A percentile compares a stretch with the other conserved stretches of the same genome.
These are phyloP conservation scores for Belonocnema kinseyi DNA, from an alignment of 1,140 invertebrate genomes.

Conservation along the genomic window DNA sequence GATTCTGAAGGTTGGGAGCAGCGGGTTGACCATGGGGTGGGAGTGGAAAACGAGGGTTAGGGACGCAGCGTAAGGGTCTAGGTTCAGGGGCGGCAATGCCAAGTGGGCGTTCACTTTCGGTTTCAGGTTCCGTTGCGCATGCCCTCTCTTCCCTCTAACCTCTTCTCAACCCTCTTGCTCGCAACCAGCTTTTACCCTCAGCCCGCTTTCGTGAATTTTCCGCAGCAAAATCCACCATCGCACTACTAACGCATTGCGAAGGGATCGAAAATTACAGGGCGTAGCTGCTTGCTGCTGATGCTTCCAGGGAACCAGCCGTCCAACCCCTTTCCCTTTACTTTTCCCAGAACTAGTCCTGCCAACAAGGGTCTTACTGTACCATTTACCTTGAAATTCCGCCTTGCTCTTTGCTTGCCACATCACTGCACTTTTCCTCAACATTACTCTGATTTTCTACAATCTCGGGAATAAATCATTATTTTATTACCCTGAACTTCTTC, in stretches of 20 bases:
- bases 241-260: slow-evolving; percentile 33
- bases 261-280: slow-evolving; percentile 60
- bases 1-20: slow-evolving; percentile 70
- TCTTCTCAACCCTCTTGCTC: not conserved
- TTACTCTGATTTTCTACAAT: not conserved
- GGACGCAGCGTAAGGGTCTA: slow-evolving; percentile 66
- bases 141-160: slow-evolving; percentile 15
- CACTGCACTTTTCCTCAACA: slow-evolving; percentile 1
- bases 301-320: slow-evolving; percentile 13
- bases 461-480: not conserved
- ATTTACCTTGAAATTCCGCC: slow-evolving; percentile 16
- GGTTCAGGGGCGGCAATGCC: slow-evolving; percentile 67
- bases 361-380: slow-evolving; percentile 14
- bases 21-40: slow-evolving; percentile 68
- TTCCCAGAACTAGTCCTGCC: not conserved
- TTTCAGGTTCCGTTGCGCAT: slow-evolving; percentile 61
- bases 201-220: slow-evolving; percentile 24
- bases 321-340: slow-evolving; percentile 8
- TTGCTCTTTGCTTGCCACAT: not conserved
- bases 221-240: slow-evolving; percentile 40
- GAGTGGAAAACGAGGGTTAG: slow-evolving; percentile 55
- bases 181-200: slow-evolving; percentile 33
- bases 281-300: slow-evolving; percentile 20
- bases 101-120: slow-evolving; percentile 71
- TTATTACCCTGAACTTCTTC: no score